Evolutionary conservation across 2,888 invertebrate species (phyloP), one percentile per base, ranked within the genome.

Genomic region (Cephalotes varians): DNA sequence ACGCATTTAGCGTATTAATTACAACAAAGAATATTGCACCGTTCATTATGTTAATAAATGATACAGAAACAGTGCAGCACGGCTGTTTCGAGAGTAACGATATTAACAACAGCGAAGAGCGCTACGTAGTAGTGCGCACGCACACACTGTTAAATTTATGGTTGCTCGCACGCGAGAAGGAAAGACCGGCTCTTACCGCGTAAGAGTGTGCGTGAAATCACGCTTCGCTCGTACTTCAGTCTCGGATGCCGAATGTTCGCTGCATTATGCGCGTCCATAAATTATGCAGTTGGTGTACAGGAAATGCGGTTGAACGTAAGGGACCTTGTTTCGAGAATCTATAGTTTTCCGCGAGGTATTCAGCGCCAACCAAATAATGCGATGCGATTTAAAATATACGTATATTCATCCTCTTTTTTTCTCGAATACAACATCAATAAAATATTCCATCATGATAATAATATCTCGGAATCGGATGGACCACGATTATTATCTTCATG

Each of bases 1-100:
- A n/a, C n/a, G n/a, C n/a, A n/a, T n/a, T n/a, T n/a, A n/a, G 25
- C n/a, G 9, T 15, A 25, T 71, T 77, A 71, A 79, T 79, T 12
- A 44, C 25, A 34, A 44, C 71, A 56, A 79, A 47, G 77, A 71
- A 71, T 71, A 71, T 34, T 2, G 51, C 40, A 47, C 28, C 25
- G 72, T 47, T 56, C 56, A 71, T 79, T 79, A 71, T 25, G 71
- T 71, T 79, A 77, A 77, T 69, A 79, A 79, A 79, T 71, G 71
- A 34, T 71, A 62, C 31, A 56, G 71, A 56, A 79, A 71, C 71
- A 62, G 56, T 40, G 40, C 21, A 31, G 67, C 40, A 21, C 10
- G 18, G 15, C 28, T 71, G 56, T 56, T 71, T 79, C 34, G 56
- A 56, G 77, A 79, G 34, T 79, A 71, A 79, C 56, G 71, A 71